Percentiles rank a stretch among this genome's conserved stretches.
Conservation (phyloP, 23 tunicate genomes). For the Clavelina lepadiformis region DNA sequence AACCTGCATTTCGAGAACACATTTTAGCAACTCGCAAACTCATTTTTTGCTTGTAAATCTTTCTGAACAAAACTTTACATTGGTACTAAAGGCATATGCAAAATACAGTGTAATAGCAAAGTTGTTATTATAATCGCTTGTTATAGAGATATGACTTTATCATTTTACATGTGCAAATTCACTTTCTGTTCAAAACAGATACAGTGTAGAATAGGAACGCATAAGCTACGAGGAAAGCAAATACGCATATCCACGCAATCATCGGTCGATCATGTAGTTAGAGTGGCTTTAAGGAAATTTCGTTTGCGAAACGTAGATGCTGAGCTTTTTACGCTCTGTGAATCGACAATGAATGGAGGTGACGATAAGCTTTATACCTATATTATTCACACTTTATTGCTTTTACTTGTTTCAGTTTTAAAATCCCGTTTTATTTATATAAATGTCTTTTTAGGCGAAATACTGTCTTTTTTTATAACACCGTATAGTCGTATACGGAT, state of each 20-base stretch:
- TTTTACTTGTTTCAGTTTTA: background rate
- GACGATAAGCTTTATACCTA: background rate
- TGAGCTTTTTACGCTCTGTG: constrained; percentile 39
- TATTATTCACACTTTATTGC: background rate
- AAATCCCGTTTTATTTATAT: background rate
- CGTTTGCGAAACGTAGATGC: constrained; percentile 55
- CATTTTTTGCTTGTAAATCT: no score
- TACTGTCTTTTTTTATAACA: background rate
- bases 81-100: no score
- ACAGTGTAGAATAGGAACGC: constrained; percentile 33
- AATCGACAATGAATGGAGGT: constrained; percentile 1
- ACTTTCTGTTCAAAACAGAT: no score
- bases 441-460: background rate
- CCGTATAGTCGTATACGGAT: background rate
- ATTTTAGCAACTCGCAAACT: no score
- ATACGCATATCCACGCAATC: constrained; percentile 41
- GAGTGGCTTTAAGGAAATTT: constrained; percentile 41
- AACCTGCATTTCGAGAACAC: no score
- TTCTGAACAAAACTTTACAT: no score
- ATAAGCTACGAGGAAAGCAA: constrained; percentile 36
- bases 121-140: no score
- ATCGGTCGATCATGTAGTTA: constrained; percentile 35
- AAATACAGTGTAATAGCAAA: no score
- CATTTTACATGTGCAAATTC: no score
- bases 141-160: no score